Evolutionary conservation across 2,888 invertebrate species (phyloP), one percentile per base, ranked within the genome.

Genomic region (Eilema griseolum): DNA sequence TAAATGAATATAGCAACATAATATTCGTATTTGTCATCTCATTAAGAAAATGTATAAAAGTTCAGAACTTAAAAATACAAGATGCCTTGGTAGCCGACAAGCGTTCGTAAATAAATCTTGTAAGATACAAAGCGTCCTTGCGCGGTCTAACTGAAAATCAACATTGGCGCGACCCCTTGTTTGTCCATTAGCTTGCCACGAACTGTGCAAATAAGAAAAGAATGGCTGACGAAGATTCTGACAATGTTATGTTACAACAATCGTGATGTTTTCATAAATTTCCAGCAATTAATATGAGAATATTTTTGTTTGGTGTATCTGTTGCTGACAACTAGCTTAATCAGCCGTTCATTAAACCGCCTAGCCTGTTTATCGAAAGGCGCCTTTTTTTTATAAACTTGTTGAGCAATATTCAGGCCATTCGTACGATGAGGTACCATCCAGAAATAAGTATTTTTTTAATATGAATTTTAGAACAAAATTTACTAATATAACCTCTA

Each of bases 171-270:
- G 80, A 90, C 92, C 93, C 66, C 90, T 90, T 95, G 94, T 94
- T 94, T 94, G 94, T 93, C 94, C 94, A 94, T 94, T 95, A 95
- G 93, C 90, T 89, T 88, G 86, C 92, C 89, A 88, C 91, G 89
- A 89, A 90, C 92, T 88, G 88, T 85, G 86, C 91, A 94, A 94
- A 94, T 91, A 87, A 85, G 81, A 83, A 87, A 87, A 88, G 85
- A 89, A 88, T 85, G 80, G 77, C 77, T 73, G 79, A 84, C 80
- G 81, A 84, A 84, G 83, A 84, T 85, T 81, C 74, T 78, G 83
- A 83, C 86, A 83, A 79, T 83, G 85, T 85, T 86, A 88, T 87
- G 85, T 85, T 87, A 85, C 84, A 81, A 74, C 74, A 41, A 41
- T 56, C 26, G 56, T 24, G 31, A 24, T 60, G n/a, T 61, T 66